Evolutionary conservation across 2,888 invertebrate genomes (phyloP), one percentile per base, ranked within the genome.

Genomic region (Drosophila neonasuta): DNA sequence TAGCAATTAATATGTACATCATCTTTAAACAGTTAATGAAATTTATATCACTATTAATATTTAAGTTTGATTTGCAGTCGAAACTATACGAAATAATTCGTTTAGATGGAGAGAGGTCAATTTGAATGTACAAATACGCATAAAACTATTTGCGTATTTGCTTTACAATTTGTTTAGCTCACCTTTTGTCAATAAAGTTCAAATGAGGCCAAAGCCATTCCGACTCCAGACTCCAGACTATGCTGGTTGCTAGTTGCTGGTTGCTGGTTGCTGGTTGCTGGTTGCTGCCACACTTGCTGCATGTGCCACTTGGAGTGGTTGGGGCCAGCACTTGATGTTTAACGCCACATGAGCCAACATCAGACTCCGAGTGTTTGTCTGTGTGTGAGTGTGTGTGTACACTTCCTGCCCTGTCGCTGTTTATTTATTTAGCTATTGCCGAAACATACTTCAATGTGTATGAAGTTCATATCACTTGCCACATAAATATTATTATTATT

Each of bases 401-500:
- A 56, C 63, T 69, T 69, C 62, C 64, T 60, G 54, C 32, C 52
- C 46, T 57, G 64, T n/a, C 62, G 39, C 51, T 84, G 71, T 75
- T 82, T 85, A 85, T 80, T 82, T 85, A 80, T 80, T 82, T 71
- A 82, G 78, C 64, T 63, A 57, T 61, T 77, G 78, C 71, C 81
- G 57, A 79, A 82, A 73, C 55, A 65, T 68, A 75, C 79, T 71
- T 56, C 60, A 57, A 42, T 68, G 68, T 63, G 68, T 63, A 67
- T 55, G 65, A 76, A 67, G 59, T 80, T 80, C 79, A 74, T 81
- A 83, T 86, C 80, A 65, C 78, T 81, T 68, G 60, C 78, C 71
- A 80, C 83, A 81, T 81, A 86, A 81, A 81, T 81, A 85, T 86
- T 81, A 86, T 86, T 78, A 78, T 86, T 83, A 80, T 80, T 83